Conservation (phyloP, 1,140 invertebrate genomes). For the Lepidurus couesii region DNA sequence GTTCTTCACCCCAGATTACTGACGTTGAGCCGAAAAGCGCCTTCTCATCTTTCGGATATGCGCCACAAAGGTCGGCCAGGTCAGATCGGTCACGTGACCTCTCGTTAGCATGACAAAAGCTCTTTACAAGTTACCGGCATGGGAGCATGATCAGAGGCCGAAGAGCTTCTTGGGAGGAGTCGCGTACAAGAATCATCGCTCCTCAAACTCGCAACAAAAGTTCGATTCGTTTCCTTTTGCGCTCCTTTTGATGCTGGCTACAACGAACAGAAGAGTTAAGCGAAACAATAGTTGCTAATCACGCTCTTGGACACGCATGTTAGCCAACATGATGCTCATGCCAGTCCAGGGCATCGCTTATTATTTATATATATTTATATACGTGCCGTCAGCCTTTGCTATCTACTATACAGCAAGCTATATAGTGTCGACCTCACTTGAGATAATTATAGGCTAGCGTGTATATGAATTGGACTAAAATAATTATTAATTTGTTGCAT, state of each 20-base stretch:
- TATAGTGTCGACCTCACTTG: not conserved
- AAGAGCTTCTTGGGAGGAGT: slow-evolving; percentile 17
- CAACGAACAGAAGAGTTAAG: slow-evolving; percentile 5
- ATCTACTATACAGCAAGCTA: no score
- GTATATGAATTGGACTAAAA: slow-evolving; percentile 6
- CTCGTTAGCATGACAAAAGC: slow-evolving; percentile 15
- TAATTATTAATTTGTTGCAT: not conserved
- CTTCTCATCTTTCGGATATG: not conserved
- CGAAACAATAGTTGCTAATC: slow-evolving; percentile 19
- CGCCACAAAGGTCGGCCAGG: not conserved
- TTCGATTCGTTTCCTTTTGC: not conserved
- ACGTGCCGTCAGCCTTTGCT: no score
- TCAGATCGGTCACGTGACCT: not conserved
- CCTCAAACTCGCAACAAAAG: not conserved
- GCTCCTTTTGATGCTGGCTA: not conserved
- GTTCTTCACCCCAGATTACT: not conserved
- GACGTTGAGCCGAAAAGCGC: not conserved
- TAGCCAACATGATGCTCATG: not conserved
- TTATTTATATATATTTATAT: not conserved
- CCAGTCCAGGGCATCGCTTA: not conserved
- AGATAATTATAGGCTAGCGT: slow-evolving; percentile 15
- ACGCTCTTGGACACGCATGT: slow-evolving; percentile 10
- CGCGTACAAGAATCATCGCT: not conserved
- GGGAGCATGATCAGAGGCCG: slow-evolving; percentile 1
- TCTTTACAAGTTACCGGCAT: not conserved